phyloP scores from a whole-genome alignment of 2,888 invertebrate species.

The Ornithoptera alexandrae region DNA sequence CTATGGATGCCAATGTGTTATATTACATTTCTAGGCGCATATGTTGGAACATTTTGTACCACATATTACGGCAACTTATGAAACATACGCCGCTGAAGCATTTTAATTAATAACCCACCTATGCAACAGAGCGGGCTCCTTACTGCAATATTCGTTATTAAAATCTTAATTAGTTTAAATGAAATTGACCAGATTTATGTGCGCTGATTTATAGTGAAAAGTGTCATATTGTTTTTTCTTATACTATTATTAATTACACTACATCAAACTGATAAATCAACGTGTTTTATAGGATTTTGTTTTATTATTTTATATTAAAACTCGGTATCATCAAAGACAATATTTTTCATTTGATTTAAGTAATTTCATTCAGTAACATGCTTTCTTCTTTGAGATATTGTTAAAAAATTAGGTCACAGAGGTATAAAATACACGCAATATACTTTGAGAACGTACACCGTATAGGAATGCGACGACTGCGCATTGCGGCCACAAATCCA shows the following conservation, averaged over 20 bases:
- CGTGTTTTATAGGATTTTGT: too few relatives aligned
- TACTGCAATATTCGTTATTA: constrained; percentile 29
- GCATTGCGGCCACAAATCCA: constrained; percentile 64
- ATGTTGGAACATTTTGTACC: constrained; percentile 52
- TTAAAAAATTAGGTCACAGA: too few relatives aligned
- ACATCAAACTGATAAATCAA: too few relatives aligned
- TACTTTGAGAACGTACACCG: constrained; percentile 15
- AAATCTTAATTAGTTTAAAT: constrained; percentile 28
- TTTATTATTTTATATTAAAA: too few relatives aligned
- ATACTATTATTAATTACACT: too few relatives aligned
- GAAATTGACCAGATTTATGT: constrained; percentile 21
- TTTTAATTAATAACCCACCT: constrained; percentile 30
- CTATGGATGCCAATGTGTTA: constrained; percentile 69
- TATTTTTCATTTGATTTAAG: too few relatives aligned
- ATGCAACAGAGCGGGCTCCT: constrained; percentile 27
- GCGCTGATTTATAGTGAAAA: constrained; percentile 20
- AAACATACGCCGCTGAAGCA: constrained; percentile 27
- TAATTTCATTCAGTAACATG: too few relatives aligned
- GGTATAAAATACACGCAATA: background rate
- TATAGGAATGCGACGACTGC: constrained; percentile 53
- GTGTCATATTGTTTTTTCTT: background rate
- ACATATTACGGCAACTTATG: constrained; percentile 40
- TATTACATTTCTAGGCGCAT: constrained; percentile 56
- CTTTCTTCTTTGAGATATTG: too few relatives aligned
- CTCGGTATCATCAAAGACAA: too few relatives aligned